A percentile compares a stretch with the other conserved stretches of the same genome.
These are phyloP conservation scores for Sinocyclocheilus anshuiensis DNA, from an alignment of 2,113 vertebrate species.

Conservation along the genomic window DNA sequence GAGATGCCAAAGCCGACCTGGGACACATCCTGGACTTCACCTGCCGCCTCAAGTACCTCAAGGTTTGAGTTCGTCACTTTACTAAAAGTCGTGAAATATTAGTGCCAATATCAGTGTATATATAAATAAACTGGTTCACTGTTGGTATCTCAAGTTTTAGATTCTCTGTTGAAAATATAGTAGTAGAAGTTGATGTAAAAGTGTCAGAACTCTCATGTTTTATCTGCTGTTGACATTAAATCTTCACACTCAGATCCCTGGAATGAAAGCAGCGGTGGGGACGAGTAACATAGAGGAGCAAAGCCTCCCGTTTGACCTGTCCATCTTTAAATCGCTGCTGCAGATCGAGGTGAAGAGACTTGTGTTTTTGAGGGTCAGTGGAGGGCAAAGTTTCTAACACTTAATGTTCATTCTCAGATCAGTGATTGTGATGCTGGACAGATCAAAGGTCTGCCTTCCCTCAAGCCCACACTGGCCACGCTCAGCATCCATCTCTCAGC, in stretches of 20 bases:
- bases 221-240: not conserved
- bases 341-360: slow-evolving; percentile 88
- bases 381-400: not conserved
- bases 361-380: not conserved
- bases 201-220: not conserved
- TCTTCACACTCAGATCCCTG: slow-evolving; percentile 78
- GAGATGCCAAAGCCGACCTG: slow-evolving; percentile 93
- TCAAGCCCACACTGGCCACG: slow-evolving; percentile 84
- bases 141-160: not conserved
- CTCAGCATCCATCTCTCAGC: slow-evolving; percentile 84
- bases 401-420: slow-evolving; percentile 76
- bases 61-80: slow-evolving; percentile 71
- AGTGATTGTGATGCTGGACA: slow-evolving; percentile 85
- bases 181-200: not conserved
- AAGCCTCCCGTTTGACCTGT: slow-evolving; percentile 88
- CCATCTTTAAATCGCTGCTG: slow-evolving; percentile 92
- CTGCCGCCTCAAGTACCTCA: slow-evolving; percentile 94
- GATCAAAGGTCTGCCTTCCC: slow-evolving; percentile 84
- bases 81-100: not conserved
- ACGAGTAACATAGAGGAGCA: slow-evolving; percentile 94
- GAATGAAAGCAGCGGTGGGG: slow-evolving; percentile 85
- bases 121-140: too few species aligned
- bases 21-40: slow-evolving; percentile 98
- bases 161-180: not conserved
- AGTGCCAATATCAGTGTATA: not conserved